Conservation (phyloP, 2,113 vertebrate species). For the Dasyprocta punctata region DNA sequence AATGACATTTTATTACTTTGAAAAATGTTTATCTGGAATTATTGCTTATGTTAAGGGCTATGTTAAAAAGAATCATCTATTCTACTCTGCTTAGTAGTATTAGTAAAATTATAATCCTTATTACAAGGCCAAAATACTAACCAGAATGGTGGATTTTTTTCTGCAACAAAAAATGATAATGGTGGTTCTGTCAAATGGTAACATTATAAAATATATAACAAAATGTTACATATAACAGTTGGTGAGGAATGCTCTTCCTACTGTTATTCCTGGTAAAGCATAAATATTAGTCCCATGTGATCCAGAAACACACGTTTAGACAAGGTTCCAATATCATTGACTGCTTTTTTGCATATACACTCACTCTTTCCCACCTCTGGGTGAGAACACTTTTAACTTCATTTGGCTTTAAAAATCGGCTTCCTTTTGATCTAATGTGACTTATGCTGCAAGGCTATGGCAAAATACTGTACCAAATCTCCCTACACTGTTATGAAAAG, state of each 20-base stretch:
- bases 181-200: not conserved
- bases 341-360: not conserved
- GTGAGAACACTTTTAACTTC: not conserved
- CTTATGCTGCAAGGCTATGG: not conserved
- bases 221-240: not conserved
- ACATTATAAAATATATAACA: not conserved
- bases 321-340: not conserved
- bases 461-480: not conserved
- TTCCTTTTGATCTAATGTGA: slow-evolving; percentile 37
- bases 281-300: not conserved
- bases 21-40: not conserved
- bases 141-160: not conserved
- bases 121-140: not conserved
- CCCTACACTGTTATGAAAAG: not conserved
- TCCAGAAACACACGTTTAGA: not conserved
- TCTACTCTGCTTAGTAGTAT: not conserved
- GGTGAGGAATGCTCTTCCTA: not conserved
- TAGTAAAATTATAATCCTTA: not conserved
- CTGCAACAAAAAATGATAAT: not conserved
- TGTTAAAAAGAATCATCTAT: not conserved
- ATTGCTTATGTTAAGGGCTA: not conserved
- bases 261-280: slow-evolving; percentile 3
- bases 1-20: not conserved
- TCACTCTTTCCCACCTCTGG: not conserved
- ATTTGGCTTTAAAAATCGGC: not conserved